Evolutionary conservation across 2,888 invertebrate genomes (phyloP).

Genomic region (Eilema sororculum): DNA sequence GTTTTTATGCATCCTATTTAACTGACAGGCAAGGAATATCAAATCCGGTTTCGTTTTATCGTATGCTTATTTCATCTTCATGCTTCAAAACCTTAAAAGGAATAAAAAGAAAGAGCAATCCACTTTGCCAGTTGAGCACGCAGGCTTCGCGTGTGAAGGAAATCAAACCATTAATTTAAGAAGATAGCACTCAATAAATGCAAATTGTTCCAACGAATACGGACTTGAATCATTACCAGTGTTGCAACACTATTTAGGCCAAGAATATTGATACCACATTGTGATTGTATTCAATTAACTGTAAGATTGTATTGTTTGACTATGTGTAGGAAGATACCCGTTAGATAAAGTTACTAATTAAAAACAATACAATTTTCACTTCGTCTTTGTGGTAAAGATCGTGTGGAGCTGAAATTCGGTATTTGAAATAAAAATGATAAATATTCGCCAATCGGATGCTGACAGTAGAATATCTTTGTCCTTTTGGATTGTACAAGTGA

Average conservation of each 20-base stretch:
- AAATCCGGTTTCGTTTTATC: conserved; percentile 3
- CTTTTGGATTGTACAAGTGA: background rate
- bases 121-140: conserved; percentile 34
- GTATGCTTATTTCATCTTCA: background rate
- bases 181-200: conserved; percentile 61
- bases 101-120: conserved; percentile 8
- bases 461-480: background rate
- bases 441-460: background rate
- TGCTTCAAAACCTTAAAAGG: background rate
- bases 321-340: conserved; percentile 44
- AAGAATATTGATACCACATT: conserved; percentile 53
- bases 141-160: conserved; percentile 33
- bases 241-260: conserved; percentile 67
- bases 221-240: conserved; percentile 62
- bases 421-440: background rate
- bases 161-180: conserved; percentile 44
- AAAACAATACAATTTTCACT: background rate
- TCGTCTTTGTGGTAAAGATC: background rate
- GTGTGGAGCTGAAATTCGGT: background rate
- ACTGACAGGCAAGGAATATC: background rate
- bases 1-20: background rate
- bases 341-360: conserved; percentile 30
- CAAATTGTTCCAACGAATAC: conserved; percentile 71
- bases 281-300: conserved; percentile 52
- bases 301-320: conserved; percentile 34